Conservation (phyloP, 2,888 invertebrate species). For the Meganola albula region DNA sequence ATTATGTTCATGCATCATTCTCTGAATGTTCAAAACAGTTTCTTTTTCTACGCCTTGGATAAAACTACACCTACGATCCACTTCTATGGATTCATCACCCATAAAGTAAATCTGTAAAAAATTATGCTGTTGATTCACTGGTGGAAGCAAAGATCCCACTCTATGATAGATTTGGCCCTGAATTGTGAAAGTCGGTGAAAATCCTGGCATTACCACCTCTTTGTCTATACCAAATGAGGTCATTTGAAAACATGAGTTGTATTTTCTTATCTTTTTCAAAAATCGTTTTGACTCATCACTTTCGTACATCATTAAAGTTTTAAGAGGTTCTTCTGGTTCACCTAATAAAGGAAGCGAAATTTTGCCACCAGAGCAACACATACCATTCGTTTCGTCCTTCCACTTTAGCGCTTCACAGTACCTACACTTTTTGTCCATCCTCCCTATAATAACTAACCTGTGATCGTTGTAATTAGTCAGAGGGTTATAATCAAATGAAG, state of each 20-base stretch:
- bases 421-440: background rate
- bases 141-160: slow-evolving; percentile 26
- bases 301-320: slow-evolving; percentile 12
- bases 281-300: slow-evolving; percentile 12
- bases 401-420: slow-evolving; percentile 2
- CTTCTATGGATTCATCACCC: slow-evolving; percentile 26
- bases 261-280: slow-evolving; percentile 17
- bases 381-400: slow-evolving; percentile 20
- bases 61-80: slow-evolving; percentile 22
- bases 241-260: slow-evolving; percentile 26
- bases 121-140: slow-evolving; percentile 21
- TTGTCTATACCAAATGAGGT: slow-evolving; percentile 28
- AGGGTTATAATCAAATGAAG: background rate
- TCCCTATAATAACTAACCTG: background rate
- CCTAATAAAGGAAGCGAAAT: slow-evolving; percentile 13
- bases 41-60: slow-evolving; percentile 26
- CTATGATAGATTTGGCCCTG: slow-evolving; percentile 36
- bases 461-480: background rate
- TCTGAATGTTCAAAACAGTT: slow-evolving; percentile 29
- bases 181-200: slow-evolving; percentile 27
- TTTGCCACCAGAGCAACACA: slow-evolving; percentile 27
- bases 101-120: slow-evolving; percentile 26
- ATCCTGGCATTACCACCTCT: slow-evolving; percentile 21
- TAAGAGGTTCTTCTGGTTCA: slow-evolving; percentile 18
- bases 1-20: slow-evolving; percentile 29